Evolutionary conservation across 1,140 invertebrate species (phyloP).

Genomic region (Saxidomus purpurata): DNA sequence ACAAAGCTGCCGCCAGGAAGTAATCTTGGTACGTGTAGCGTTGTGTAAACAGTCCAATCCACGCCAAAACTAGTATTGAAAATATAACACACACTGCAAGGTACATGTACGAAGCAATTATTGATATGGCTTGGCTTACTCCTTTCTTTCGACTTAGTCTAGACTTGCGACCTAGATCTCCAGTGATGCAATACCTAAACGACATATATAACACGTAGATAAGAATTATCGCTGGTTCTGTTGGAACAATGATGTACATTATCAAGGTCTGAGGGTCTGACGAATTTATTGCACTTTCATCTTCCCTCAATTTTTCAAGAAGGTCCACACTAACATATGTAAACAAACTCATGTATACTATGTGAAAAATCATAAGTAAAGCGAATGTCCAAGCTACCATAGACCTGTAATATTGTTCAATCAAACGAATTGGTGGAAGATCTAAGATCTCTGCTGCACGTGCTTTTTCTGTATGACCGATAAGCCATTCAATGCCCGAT

Average conservation of each 20-base stretch:
- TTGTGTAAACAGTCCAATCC: constrained; percentile 75
- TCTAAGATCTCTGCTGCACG: constrained; percentile 75
- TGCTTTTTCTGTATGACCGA: constrained; percentile 63
- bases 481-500: constrained; percentile 75
- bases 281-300: constrained; percentile 51
- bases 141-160: constrained; percentile 12
- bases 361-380: constrained; percentile 76
- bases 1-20: constrained; percentile 75
- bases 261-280: constrained; percentile 54
- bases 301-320: constrained; percentile 55
- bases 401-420: constrained; percentile 78
- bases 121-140: not conserved
- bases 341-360: constrained; percentile 81
- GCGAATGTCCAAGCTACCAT: constrained; percentile 75
- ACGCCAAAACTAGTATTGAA: constrained; percentile 72
- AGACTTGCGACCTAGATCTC: constrained; percentile 19
- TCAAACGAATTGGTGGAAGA: constrained; percentile 76
- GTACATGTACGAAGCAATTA: constrained; percentile 62
- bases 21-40: constrained; percentile 75
- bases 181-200: constrained; percentile 2
- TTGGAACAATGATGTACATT: constrained; percentile 73
- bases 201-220: constrained; percentile 66
- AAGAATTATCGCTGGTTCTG: constrained; percentile 75
- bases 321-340: constrained; percentile 72
- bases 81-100: constrained; percentile 70